These are phyloP conservation scores for Idaea aversata DNA, from an alignment of 2,888 invertebrate species.

Conservation along the genomic window DNA sequence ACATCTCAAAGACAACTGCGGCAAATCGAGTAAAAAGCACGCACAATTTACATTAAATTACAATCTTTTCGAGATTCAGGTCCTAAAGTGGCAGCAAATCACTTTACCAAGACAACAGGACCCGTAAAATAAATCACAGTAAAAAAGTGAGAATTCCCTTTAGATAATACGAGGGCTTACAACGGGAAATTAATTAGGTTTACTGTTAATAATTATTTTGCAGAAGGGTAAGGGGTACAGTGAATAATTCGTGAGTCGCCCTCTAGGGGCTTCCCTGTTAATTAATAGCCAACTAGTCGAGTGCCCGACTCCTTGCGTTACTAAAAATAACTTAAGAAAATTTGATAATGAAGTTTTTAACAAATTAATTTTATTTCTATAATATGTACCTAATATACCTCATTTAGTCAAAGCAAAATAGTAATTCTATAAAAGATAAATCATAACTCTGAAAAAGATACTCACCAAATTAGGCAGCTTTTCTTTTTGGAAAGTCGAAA, in stretches of 20 bases:
- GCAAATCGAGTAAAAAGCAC: background rate
- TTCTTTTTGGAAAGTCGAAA: no score
- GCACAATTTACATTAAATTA: background rate
- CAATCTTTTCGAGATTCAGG: constrained; percentile 19
- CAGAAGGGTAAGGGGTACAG: constrained; percentile 48
- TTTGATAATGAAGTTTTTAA: no score
- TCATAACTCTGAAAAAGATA: no score
- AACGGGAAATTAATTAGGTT: constrained; percentile 54
- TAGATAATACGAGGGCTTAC: constrained; percentile 43
- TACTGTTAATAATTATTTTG: constrained; percentile 57
- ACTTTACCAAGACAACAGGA: constrained; percentile 27
- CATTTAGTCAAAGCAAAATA: no score
- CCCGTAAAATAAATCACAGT: constrained; percentile 35
- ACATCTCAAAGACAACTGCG: no score
- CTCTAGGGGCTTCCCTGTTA: constrained; percentile 54
- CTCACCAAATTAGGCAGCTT: no score
- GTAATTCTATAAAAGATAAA: no score
- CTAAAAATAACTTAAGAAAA: constrained; percentile 27
- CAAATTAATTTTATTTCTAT: no score
- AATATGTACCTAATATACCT: no score
- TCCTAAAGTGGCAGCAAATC: constrained; percentile 28
- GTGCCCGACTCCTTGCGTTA: constrained; percentile 42
- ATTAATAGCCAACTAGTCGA: constrained; percentile 57
- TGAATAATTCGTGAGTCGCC: constrained; percentile 51
- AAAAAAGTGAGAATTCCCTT: constrained; percentile 39